These are phyloP conservation scores for Amniataba percoides DNA, from an alignment of 2,797 vertebrate species.

Conservation along the genomic window DNA sequence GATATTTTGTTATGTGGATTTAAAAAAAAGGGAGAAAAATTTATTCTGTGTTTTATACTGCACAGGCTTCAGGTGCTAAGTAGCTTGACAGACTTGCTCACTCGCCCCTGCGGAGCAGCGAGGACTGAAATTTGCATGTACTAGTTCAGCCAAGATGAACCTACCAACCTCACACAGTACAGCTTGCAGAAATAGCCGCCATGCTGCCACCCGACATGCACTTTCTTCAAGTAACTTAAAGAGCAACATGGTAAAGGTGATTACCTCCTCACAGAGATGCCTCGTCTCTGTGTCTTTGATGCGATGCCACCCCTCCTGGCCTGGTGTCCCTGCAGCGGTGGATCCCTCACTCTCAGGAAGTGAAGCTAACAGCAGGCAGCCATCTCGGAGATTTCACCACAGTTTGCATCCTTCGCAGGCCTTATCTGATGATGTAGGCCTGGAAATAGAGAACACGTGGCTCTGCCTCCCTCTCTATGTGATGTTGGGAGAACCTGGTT, in stretches of 20 bases:
- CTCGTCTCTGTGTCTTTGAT: slow-evolving; percentile 14
- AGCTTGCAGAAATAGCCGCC: slow-evolving; percentile 28
- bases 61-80: slow-evolving; percentile 1
- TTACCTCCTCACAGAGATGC: slow-evolving; percentile 21
- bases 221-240: slow-evolving; percentile 41
- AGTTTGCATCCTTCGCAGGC: neutral
- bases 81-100: slow-evolving; percentile 12
- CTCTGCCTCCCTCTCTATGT: neutral
- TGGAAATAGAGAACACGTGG: neutral
- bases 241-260: slow-evolving; percentile 37
- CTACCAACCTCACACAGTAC: neutral
- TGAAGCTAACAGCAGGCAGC: slow-evolving; percentile 1
- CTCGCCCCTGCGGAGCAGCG: slow-evolving; percentile 9
- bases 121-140: slow-evolving; percentile 30
- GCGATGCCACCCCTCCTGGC: slow-evolving; percentile 7
- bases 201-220: slow-evolving; percentile 3
- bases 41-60: slow-evolving; percentile 10
- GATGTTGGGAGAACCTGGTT: neutral
- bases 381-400: slow-evolving; percentile 5
- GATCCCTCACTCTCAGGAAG: neutral
- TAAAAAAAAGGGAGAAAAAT: neutral
- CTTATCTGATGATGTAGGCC: slow-evolving; percentile 10
- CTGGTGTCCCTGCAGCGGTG: neutral
- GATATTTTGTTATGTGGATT: neutral
- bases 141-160: slow-evolving; percentile 25